Evolutionary conservation across 2,888 invertebrate genomes (phyloP), one percentile per base, ranked within the genome.

Genomic region (Latrodectus hesperus): DNA sequence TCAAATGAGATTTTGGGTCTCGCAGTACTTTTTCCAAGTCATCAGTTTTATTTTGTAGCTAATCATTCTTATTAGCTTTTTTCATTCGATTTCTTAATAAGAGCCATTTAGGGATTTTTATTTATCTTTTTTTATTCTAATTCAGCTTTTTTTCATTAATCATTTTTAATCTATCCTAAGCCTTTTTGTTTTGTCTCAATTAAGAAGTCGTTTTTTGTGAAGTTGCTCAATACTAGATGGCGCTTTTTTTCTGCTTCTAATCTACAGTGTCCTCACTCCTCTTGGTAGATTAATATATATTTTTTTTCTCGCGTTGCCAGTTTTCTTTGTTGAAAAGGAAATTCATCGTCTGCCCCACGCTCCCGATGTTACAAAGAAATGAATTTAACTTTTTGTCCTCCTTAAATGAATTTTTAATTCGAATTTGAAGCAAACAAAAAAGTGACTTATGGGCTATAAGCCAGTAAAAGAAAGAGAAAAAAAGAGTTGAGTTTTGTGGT

Each of bases 121-220:
- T 78, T 26, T 52, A 26, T 72, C 38, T 52, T 60, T 83, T 84
- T 77, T 68, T 52, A 70, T 84, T 73, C 16, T n/a, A 64, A 38
- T 84, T 79, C 67, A 75, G 16, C 17, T 51, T 77, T 75, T 84
- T 85, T 85, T 85, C 85, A 85, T 85, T 85, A 85, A 85, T 85
- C 85, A 85, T 85, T 85, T 85, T 85, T 85, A 85, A 85, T 85
- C 85, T 85, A 85, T 85, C 85, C 68, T 79, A 85, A 85, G 85
- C 85, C 85, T 85, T 85, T 79, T 85, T 85, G 79, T 85, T 85
- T 79, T 70, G 68, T 85, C 79, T 74, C 85, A 85, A 85, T 85
- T 85, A 85, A 85, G 85, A 67, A 74, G 52, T 53, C 73, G 14
- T n/a, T 71, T 84, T 84, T 73, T 81, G 65, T 64, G 64, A 49